phyloP scores from a whole-genome alignment of 2,888 invertebrate genomes.

The Drosophila prostipennis region DNA sequence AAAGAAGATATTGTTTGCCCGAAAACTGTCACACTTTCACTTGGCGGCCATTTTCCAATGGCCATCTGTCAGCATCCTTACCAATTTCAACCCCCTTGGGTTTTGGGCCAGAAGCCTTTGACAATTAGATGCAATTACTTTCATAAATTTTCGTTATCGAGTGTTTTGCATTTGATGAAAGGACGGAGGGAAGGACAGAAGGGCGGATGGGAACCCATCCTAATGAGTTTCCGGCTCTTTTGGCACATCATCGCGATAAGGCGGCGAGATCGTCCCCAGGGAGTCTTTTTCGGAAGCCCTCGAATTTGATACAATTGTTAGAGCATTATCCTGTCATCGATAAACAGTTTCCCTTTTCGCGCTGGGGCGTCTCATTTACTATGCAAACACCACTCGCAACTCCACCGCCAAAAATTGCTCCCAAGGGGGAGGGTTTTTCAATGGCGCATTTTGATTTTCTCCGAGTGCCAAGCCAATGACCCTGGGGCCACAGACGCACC shows the following conservation, averaged over 20 bases:
- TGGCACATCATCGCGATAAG: constrained; percentile 37
- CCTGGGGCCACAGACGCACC: constrained; percentile 43
- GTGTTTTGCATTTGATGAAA: constrained; percentile 40
- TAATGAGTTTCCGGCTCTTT: constrained; percentile 45
- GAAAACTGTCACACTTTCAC: constrained; percentile 20
- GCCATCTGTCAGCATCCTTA: constrained; percentile 45
- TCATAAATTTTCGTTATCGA: constrained; percentile 48
- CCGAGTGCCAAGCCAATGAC: constrained; percentile 56
- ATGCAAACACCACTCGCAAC: constrained; percentile 40
- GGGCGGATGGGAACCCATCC: constrained; percentile 17
- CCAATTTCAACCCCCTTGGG: constrained; percentile 29
- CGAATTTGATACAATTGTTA: constrained; percentile 42
- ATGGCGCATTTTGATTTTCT: constrained; percentile 54
- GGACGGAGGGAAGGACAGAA: constrained; percentile 15
- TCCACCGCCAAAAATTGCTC: constrained; percentile 20
- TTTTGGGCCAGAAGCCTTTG: constrained; percentile 21
- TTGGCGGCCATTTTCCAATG: constrained; percentile 25
- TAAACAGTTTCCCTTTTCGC: constrained; percentile 34
- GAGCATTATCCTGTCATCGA: constrained; percentile 51
- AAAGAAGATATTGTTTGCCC: constrained; percentile 12
- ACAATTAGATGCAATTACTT: constrained; percentile 52
- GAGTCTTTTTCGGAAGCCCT: constrained; percentile 32
- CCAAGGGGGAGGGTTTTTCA: constrained; percentile 7
- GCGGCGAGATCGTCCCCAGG: constrained; percentile 21
- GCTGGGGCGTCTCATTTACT: constrained; percentile 30